Percentiles rank a stretch among this genome's conserved stretches.
Evolutionary conservation across 2,113 vertebrate species (phyloP).

Genomic region (Myrmecobius fasciatus): DNA sequence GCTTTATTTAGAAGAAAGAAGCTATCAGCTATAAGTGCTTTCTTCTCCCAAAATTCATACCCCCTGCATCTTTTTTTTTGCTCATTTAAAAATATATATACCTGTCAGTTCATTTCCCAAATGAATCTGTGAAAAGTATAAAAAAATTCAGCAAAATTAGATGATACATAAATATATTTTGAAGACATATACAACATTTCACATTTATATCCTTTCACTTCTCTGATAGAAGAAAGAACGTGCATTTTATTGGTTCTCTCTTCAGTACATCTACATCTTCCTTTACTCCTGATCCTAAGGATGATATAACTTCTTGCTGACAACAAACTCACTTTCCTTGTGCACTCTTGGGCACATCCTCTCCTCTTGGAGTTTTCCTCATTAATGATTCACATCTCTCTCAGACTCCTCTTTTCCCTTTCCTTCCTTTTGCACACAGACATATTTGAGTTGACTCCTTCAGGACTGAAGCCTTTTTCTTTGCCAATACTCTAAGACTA

Average conservation of each 20-base stretch:
- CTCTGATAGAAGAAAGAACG: not conserved
- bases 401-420: not conserved
- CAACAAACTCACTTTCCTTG: not conserved
- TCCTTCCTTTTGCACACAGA: not conserved
- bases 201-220: not conserved
- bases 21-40: no score
- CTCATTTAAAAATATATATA: no score
- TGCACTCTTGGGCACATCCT: not conserved
- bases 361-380: not conserved
- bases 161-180: not conserved
- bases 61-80: no score
- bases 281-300: not conserved
- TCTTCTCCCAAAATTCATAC: no score
- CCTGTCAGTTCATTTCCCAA: no score
- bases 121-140: no score
- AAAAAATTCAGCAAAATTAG: not conserved
- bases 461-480: not conserved
- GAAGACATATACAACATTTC: not conserved
- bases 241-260: not conserved
- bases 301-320: not conserved
- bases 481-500: not conserved
- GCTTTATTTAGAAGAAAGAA: no score
- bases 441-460: not conserved
- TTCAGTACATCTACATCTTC: not conserved
- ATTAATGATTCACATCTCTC: not conserved